phyloP scores from a whole-genome alignment of 2,888 invertebrate species.

The Cosmopolites sordidus region DNA sequence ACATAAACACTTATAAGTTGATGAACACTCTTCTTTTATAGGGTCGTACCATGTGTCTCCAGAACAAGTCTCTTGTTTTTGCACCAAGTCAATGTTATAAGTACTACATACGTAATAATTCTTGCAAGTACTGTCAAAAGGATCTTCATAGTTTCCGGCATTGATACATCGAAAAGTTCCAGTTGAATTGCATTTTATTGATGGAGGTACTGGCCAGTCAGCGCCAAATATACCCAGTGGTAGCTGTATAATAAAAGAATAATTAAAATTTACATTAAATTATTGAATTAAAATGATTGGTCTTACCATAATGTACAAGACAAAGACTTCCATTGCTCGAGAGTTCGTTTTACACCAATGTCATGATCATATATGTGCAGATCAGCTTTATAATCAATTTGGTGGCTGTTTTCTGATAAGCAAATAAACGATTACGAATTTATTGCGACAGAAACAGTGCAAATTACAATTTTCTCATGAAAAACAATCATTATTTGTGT shows the following conservation, averaged over 20 bases:
- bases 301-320: too few species aligned
- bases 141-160: conserved; percentile 9
- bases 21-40: conserved; percentile 1
- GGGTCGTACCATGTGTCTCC: conserved; percentile 8
- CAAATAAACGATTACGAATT: too few species aligned
- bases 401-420: too few species aligned
- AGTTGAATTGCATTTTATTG: conserved; percentile 9
- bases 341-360: too few species aligned
- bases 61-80: not conserved
- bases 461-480: not conserved
- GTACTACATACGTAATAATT: conserved; percentile 5
- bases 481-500: not conserved
- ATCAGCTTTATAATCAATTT: too few species aligned
- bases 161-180: conserved; percentile 8
- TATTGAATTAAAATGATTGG: too few species aligned
- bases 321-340: too few species aligned
- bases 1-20: not conserved
- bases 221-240: not conserved
- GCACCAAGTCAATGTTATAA: not conserved
- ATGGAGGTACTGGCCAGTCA: conserved; percentile 8
- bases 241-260: too few species aligned
- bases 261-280: too few species aligned
- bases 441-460: too few species aligned
- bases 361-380: too few species aligned
- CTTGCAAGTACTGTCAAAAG: conserved; percentile 9